These are phyloP conservation scores for Sebastes kiyomatsui DNA, from an alignment of 2,797 vertebrate genomes.

Conservation along the genomic window DNA sequence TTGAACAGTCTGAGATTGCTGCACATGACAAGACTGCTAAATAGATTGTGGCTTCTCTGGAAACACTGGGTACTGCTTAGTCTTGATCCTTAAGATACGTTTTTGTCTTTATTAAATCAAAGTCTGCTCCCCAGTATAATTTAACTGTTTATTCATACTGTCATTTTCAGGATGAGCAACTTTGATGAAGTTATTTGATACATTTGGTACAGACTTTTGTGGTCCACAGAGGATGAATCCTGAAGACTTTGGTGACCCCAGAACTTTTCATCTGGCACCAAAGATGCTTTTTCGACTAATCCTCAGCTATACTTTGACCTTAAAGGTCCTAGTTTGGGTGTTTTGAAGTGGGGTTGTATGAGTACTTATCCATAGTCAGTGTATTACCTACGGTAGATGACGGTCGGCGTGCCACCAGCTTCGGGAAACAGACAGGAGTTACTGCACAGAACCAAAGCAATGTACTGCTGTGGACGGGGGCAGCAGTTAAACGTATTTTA, in stretches of 20 bases:
- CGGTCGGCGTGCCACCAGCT: too few species aligned
- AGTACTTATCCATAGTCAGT: too few species aligned
- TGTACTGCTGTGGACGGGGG: too few species aligned
- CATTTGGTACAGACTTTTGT: background rate
- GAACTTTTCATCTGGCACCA: background rate
- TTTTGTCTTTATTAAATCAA: conserved; percentile 17
- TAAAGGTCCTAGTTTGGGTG: background rate
- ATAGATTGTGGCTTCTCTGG: conserved; percentile 42
- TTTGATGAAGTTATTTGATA: background rate
- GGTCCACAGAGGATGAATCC: background rate
- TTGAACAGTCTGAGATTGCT: conserved; percentile 62
- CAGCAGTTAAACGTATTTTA: too few species aligned
- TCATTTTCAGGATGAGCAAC: background rate
- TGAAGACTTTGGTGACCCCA: background rate
- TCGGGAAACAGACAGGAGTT: too few species aligned
- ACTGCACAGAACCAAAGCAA: too few species aligned
- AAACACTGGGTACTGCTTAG: conserved; percentile 28
- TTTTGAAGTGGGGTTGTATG: too few species aligned
- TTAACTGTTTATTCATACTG: background rate
- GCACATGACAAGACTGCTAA: conserved; percentile 70
- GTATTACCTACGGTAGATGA: too few species aligned
- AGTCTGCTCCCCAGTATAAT: background rate
- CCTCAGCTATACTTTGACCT: background rate
- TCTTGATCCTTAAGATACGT: conserved; percentile 10
- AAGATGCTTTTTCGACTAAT: background rate